These are phyloP conservation scores for Hemichromis elongatus DNA, from an alignment of 2,113 vertebrate genomes.

Conservation along the genomic window DNA sequence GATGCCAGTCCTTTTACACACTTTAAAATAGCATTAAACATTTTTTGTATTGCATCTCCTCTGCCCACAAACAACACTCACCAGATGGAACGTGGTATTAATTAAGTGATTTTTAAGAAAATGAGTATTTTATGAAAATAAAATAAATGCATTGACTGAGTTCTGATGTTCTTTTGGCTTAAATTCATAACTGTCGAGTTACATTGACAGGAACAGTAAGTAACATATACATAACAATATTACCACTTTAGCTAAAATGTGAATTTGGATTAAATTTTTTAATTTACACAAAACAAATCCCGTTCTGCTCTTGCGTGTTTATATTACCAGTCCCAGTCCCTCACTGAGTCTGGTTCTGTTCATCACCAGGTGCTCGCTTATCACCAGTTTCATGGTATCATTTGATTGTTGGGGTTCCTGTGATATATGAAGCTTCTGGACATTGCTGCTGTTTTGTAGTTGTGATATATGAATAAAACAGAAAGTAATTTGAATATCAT, in stretches of 20 bases:
- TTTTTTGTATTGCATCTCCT: background rate
- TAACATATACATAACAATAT: background rate
- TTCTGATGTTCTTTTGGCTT: background rate
- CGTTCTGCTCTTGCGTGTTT: background rate
- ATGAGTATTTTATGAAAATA: background rate
- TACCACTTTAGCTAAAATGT: background rate
- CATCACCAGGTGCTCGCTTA: background rate
- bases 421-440: background rate
- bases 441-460: background rate
- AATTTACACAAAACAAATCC: background rate
- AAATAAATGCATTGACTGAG: background rate
- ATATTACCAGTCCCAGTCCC: background rate
- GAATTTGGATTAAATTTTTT: background rate
- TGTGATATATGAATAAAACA: background rate
- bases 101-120: background rate
- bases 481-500: background rate
- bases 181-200: background rate
- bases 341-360: background rate
- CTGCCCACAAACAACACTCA: background rate
- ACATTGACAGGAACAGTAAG: background rate
- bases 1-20: background rate
- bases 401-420: background rate
- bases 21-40: background rate
- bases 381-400: background rate
- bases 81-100: background rate